These are phyloP conservation scores for Blastomussa wellsi DNA, from an alignment of 92 coral and sea anemone species.

Conservation along the genomic window DNA sequence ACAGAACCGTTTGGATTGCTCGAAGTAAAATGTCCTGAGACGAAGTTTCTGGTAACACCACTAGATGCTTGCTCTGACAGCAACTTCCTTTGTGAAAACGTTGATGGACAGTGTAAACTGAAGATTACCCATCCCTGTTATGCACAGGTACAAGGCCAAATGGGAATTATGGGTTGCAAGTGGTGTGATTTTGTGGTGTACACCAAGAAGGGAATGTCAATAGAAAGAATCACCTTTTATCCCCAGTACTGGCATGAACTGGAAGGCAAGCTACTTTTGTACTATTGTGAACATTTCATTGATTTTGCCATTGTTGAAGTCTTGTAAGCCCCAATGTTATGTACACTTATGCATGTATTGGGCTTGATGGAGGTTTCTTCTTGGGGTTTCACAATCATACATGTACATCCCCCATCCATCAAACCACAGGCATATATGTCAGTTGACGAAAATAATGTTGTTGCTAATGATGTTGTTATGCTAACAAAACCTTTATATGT, in stretches of 20 bases:
- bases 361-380: slow-evolving; percentile 7
- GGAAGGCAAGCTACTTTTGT: slow-evolving; percentile 1
- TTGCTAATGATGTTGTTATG: no score
- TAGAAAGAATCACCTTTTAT: slow-evolving; percentile 56
- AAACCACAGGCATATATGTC: slow-evolving; percentile 24
- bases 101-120: slow-evolving; percentile 50
- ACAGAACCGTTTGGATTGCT: slow-evolving; percentile 58
- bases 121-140: slow-evolving; percentile 58
- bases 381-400: slow-evolving; percentile 10
- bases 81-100: slow-evolving; percentile 45
- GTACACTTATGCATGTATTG: not conserved
- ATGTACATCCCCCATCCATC: slow-evolving; percentile 17
- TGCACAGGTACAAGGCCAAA: slow-evolving; percentile 69
- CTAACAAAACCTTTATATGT: no score
- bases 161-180: slow-evolving; percentile 52
- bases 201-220: slow-evolving; percentile 56
- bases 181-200: slow-evolving; percentile 80
- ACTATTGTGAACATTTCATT: slow-evolving; percentile 28
- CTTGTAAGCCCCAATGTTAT: slow-evolving; percentile 10
- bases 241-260: slow-evolving; percentile 25
- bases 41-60: slow-evolving; percentile 71
- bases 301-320: slow-evolving; percentile 15
- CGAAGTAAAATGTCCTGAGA: slow-evolving; percentile 71
- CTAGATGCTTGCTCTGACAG: slow-evolving; percentile 68
- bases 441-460: no score